Percentiles rank a stretch among this genome's conserved stretches.
phyloP scores from a whole-genome alignment of 2,888 invertebrate species.

The Pteria penguin region DNA sequence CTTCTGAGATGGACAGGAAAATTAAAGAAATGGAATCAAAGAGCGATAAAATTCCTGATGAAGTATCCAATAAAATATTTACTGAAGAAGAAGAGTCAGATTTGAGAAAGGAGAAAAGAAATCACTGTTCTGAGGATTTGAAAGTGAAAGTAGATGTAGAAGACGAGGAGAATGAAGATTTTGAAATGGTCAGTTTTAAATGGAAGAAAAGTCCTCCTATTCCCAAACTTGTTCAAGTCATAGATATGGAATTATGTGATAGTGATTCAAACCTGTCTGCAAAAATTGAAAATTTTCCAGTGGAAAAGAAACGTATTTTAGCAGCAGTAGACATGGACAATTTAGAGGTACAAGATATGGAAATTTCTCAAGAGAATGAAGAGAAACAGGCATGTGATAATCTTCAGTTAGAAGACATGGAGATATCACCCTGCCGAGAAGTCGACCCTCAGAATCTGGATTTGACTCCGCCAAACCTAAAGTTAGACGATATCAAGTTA shows the following conservation, averaged over 20 bases:
- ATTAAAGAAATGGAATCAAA: too few species aligned
- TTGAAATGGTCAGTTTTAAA: background rate
- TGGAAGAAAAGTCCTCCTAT: background rate
- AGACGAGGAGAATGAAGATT: background rate
- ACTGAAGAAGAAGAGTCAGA: background rate
- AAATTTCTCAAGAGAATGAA: background rate
- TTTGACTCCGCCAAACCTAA: background rate
- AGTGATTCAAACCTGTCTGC: background rate
- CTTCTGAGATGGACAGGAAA: background rate
- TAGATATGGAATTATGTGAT: constrained; percentile 6
- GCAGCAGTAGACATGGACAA: background rate
- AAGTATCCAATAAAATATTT: too few species aligned
- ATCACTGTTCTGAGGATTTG: background rate
- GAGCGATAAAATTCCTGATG: too few species aligned
- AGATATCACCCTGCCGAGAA: background rate
- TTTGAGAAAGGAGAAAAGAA: background rate
- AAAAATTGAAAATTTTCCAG: background rate
- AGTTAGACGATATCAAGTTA: too few species aligned
- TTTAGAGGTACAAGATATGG: background rate
- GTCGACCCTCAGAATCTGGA: background rate
- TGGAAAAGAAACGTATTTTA: background rate
- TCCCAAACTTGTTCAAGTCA: background rate
- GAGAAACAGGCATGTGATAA: background rate
- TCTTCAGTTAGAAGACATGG: background rate
- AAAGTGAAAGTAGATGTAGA: background rate